Base-by-base conservation (phyloP, 2,888 invertebrate species). In the Tortricodes alternella region DNA sequence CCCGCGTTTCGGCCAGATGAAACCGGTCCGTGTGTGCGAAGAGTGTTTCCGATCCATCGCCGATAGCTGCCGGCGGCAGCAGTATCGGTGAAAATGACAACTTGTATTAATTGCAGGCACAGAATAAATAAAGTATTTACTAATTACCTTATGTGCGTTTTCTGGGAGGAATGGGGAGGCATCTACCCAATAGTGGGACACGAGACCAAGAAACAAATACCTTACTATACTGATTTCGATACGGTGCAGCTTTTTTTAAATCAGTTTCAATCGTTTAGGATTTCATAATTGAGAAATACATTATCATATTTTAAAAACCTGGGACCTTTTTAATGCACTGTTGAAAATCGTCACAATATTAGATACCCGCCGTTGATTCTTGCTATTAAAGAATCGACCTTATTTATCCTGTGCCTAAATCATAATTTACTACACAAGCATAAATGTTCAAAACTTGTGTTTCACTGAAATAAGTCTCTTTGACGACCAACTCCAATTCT, bases 11-110 rank as follows among this genome's bases (percentile, higher is more conserved):
- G 98, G 98, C 1, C 96, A 98, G 73, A 90, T 94, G 66, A 98
- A 97, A 78, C 98, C 98, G 4, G 98, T 98, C 3, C 94, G 98
- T 32, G 98, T 99, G 29, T 99, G 98, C 86, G 96, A 97, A 76
- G 94, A 95, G 70, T 97, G 97, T 86, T 96, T 95, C 80, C 74
- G 73, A 5, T 62, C 67, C 6, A 76, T 80, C 27, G 81, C 81
- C 1, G 65, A 63, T 52, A 67, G 62, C 56, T 76, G 80, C 56
- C 70, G 80, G 1, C 68, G 78, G 16, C 70, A 66, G 6, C 62
- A 62, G 24, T 39, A 66, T 11, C 77, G 82, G 80, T 81, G 80
- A 81, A 75, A 32, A 19, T 13, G 11, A 23, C 13, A 29, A 29
- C n/a, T 29, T 29, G 9, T 29, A 29, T 29, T 29, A 9, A 29